Base-by-base conservation (phyloP, 2,113 vertebrate species). In the Oncorhynchus tshawytscha region DNA sequence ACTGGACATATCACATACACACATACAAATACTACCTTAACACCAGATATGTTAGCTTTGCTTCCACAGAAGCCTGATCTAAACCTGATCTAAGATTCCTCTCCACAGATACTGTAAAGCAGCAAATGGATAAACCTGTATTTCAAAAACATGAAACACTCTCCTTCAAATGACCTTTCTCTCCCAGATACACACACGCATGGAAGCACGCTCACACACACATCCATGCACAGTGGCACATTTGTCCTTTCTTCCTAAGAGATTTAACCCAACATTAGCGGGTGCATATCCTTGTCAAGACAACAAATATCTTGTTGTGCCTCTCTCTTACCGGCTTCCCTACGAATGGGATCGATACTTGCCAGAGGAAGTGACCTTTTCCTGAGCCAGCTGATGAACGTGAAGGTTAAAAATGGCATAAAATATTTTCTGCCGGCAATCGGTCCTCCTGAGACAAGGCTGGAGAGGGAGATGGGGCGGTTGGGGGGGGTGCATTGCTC, bases 241-340 rank as follows among this genome's bases (percentile, higher is more conserved):
- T 64, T 73, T 60, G 57, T 75, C 59, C 67, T 70, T 72, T 49
- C 69, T 72, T 67, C 51, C 81, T 79, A 79, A 85, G 18, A 76
- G 79, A 74, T 79, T 70, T 71, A 70, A 64, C 80, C 76, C 31
- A 45, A 45, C 69, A 81, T 78, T 82, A 73, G 59, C 60, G 25
- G 67, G 76, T 74, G 75, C 70, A 72, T 67, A 78, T 79, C 76
- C 83, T 84, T 85, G 86, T 87, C 80, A 74, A 74, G 77, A 85
- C 84, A 81, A 71, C 74, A 73, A 80, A 78, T 73, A 75, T 82
- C 65, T 73, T 82, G 82, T 75, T 77, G 82, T 74, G 68, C 71
- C 68, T 70, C 65, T 49, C 48, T 20, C 27, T 5, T 5, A 59
- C 60, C 25, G 18, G 4, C 27, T 71, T 8, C 6, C 34, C 12